phyloP scores from a whole-genome alignment of 1,140 invertebrate species.

The Trichonephila inaurata region DNA sequence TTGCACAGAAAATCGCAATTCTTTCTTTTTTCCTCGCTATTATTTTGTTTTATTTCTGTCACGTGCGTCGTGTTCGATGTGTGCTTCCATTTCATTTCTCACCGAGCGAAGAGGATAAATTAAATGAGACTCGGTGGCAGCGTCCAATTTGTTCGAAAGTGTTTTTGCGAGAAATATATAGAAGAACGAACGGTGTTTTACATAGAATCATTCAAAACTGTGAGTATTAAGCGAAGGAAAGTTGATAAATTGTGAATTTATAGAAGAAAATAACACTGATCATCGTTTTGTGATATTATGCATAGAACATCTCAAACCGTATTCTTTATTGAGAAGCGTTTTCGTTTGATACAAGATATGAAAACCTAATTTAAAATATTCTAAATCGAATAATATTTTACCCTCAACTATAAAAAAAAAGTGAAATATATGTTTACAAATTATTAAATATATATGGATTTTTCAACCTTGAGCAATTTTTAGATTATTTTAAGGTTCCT shows the following conservation, averaged over 20 bases:
- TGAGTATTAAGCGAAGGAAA: not conserved
- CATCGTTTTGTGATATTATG: not conserved
- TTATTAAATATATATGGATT: too few relatives aligned
- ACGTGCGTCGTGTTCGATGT: constrained; percentile 24
- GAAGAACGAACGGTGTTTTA: not conserved
- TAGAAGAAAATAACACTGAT: not conserved
- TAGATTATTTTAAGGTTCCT: too few relatives aligned
- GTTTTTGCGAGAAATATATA: not conserved
- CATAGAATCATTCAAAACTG: not conserved
- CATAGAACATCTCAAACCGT: not conserved
- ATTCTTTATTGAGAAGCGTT: not conserved
- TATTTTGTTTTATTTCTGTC: constrained; percentile 19
- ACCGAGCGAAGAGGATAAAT: not conserved
- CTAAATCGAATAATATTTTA: too few relatives aligned
- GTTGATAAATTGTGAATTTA: not conserved
- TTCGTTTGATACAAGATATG: not conserved
- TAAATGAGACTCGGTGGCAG: not conserved
- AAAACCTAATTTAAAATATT: not conserved
- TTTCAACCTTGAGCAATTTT: too few relatives aligned
- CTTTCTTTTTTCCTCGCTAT: not conserved
- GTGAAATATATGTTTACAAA: too few relatives aligned
- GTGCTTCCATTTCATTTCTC: not conserved
- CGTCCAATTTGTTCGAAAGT: not conserved
- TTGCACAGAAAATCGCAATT: not conserved
- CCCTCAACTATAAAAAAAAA: too few relatives aligned